Conservation (phyloP, 1,140 invertebrate genomes). For the Camponotus floridanus region DNA sequence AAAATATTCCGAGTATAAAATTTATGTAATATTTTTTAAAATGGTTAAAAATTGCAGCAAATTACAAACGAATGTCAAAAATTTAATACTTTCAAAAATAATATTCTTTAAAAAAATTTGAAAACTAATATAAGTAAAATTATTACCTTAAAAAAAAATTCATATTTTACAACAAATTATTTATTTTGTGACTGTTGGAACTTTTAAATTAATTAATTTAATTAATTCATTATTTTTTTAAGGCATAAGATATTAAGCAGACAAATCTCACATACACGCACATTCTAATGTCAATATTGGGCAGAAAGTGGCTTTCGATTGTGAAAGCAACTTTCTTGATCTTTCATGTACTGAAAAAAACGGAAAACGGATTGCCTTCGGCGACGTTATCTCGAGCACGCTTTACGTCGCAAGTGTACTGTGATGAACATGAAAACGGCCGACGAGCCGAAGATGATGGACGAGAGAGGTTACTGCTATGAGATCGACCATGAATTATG, state of each 20-base stretch:
- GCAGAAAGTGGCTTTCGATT: too few species aligned
- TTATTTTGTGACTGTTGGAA: neutral
- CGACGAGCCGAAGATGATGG: constrained; percentile 58
- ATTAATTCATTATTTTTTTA: neutral
- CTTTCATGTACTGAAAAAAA: constrained; percentile 2
- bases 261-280: neutral
- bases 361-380: constrained; percentile 12
- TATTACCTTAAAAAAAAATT: neutral
- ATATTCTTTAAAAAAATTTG: neutral
- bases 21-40: neutral
- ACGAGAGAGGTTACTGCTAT: constrained; percentile 62
- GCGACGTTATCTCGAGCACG: constrained; percentile 22
- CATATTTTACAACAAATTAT: neutral
- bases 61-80: neutral
- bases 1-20: neutral
- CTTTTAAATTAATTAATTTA: neutral
- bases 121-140: neutral
- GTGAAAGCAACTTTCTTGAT: constrained; percentile 1
- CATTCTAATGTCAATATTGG: neutral
- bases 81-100: neutral
- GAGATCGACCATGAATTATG: constrained; percentile 67
- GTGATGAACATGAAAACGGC: constrained; percentile 38
- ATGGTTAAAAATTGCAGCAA: neutral
- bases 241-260: neutral
- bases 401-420: constrained; percentile 16